Percentiles rank a stretch among this genome's conserved stretches.
phyloP scores from a whole-genome alignment of 2,113 vertebrate species.

The Rhinogobius similis region DNA sequence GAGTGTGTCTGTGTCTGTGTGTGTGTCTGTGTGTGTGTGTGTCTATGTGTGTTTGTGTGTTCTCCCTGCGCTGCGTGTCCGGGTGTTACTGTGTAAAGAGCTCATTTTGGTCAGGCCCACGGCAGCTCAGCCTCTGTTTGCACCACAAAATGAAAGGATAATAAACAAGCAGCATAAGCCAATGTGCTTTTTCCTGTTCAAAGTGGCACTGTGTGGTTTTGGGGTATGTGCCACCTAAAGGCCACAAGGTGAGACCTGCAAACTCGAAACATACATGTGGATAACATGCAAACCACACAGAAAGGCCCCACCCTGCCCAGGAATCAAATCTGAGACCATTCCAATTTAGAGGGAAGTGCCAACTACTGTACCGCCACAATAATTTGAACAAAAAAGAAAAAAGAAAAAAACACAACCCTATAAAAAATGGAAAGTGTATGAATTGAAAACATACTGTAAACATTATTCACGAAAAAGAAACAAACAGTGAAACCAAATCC shows the following conservation, averaged over 20 bases:
- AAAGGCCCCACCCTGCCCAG: background rate
- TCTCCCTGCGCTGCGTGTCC: constrained; percentile 54
- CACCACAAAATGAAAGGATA: constrained; percentile 74
- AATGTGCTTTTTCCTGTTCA: constrained; percentile 66
- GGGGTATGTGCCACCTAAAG: constrained; percentile 8
- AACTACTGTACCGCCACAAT: too few relatives aligned
- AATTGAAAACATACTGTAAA: too few relatives aligned
- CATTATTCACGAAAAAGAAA: background rate
- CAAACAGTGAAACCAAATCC: background rate
- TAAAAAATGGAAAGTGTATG: too few relatives aligned
- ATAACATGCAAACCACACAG: background rate
- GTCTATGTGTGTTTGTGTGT: too few relatives aligned
- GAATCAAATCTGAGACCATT: background rate
- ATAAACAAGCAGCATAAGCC: constrained; percentile 65
- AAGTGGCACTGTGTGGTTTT: constrained; percentile 49
- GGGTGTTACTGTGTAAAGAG: constrained; percentile 69
- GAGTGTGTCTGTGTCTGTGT: constrained; percentile 12
- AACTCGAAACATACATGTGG: background rate
- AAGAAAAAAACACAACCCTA: too few relatives aligned
- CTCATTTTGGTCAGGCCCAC: constrained; percentile 71
- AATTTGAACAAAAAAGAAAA: too few relatives aligned
- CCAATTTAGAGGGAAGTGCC: too few relatives aligned
- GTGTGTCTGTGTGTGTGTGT: too few relatives aligned
- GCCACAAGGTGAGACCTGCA: constrained; percentile 1
- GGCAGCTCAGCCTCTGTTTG: constrained; percentile 72